Evolutionary conservation across 2,113 vertebrate genomes (phyloP), one percentile per base, ranked within the genome.

Genomic region (Pipa parva): DNA sequence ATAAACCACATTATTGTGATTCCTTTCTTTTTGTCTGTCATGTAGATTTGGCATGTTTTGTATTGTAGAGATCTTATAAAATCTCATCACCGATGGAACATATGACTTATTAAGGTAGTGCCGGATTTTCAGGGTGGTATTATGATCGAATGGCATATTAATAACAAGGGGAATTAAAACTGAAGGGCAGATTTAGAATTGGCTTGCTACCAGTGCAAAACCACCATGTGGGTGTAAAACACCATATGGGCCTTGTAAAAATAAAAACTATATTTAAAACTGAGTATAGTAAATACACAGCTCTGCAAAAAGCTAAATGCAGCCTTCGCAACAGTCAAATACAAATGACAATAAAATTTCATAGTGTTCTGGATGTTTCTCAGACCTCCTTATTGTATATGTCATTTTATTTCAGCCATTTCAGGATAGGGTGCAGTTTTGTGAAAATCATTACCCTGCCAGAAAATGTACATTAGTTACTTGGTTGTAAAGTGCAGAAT

Each of bases 21-120:
- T n/a, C n/a, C n/a, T n/a, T n/a, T n/a, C n/a, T n/a, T n/a, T n/a
- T n/a, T n/a, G n/a, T n/a, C n/a, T n/a, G n/a, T n/a, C n/a, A n/a
- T n/a, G n/a, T n/a, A n/a, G n/a, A n/a, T n/a, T n/a, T n/a, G n/a
- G n/a, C n/a, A n/a, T n/a, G n/a, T n/a, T n/a, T n/a, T n/a, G n/a
- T n/a, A n/a, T n/a, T n/a, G n/a, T 1, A 64, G 77, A 75, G 80
- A 42, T 5, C 39, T n/a, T 42, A 42, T 42, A 42, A 42, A 49
- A 49, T 20, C 46, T 24, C 9, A 21, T 22, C 46, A 49, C 46
- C 8, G 46, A 24, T 24, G 6, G 18, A 21, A 49, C 46, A 24
- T 49, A 49, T 49, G 46, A 24, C 21, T 49, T 21, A 49, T 20
- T 49, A 49, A 7, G 46, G 46, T 20, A 49, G 18, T 49, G 18